phyloP scores from a whole-genome alignment of 2,797 vertebrate species.

The Cyclopterus lumpus region DNA sequence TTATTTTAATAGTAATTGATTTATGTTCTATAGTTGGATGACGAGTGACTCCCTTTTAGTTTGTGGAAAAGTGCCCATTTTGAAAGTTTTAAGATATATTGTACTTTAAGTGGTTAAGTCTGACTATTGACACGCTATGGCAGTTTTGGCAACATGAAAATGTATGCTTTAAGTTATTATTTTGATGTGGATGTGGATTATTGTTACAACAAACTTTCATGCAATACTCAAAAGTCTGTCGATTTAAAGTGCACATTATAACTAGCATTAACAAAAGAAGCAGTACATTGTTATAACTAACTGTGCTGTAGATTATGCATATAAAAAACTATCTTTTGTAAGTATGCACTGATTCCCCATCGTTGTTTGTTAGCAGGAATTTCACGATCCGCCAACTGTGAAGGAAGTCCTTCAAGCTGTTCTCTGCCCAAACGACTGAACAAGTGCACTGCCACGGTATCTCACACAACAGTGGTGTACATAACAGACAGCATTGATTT shows the following conservation, averaged over 20 bases:
- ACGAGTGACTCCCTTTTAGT: background rate
- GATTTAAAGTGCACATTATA: background rate
- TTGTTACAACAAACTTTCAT: background rate
- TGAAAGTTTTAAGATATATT: background rate
- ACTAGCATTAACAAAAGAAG: background rate
- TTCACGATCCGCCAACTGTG: slow-evolving; percentile 11
- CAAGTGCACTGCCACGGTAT: slow-evolving; percentile 30
- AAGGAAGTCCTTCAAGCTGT: slow-evolving; percentile 16
- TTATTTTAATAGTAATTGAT: background rate
- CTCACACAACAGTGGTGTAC: slow-evolving; percentile 18
- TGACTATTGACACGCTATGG: background rate
- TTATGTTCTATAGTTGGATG: background rate
- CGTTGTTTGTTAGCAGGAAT: background rate
- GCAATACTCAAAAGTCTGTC: background rate
- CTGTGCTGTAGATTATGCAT: background rate
- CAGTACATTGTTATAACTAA: background rate
- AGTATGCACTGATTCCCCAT: background rate
- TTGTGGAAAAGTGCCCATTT: background rate
- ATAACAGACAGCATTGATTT: slow-evolving; percentile 53
- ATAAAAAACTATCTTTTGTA: background rate
- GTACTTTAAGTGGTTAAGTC: background rate
- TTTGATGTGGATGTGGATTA: background rate
- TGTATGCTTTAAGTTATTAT: background rate
- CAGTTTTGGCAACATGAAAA: background rate
- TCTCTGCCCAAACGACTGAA: slow-evolving; percentile 33